Percentiles rank a stretch among this genome's conserved stretches.
phyloP scores from a whole-genome alignment of 2,797 vertebrate genomes.

The Stomatorhinus walkeri region DNA sequence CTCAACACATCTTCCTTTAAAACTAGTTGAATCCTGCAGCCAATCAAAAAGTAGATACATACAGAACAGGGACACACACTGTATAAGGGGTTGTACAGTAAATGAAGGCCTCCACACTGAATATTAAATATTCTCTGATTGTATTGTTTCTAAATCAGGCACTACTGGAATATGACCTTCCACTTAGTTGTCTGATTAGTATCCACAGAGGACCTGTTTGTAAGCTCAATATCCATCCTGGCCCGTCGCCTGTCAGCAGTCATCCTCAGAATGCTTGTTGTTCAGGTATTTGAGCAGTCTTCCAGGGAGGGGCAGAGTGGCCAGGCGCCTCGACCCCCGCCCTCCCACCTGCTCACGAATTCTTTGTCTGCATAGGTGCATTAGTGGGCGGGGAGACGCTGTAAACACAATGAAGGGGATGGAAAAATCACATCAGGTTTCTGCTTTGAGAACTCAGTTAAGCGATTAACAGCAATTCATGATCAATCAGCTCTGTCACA shows the following conservation, averaged over 20 bases:
- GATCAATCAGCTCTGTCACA: background rate
- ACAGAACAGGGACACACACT: no score
- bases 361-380: slow-evolving; percentile 75
- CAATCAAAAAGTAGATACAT: background rate
- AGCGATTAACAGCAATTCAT: background rate
- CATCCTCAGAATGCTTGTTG: slow-evolving; percentile 27
- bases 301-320: slow-evolving; percentile 66
- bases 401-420: slow-evolving; percentile 30
- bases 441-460: background rate
- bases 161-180: background rate
- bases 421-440: background rate
- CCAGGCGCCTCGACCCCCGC: slow-evolving; percentile 52
- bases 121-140: background rate
- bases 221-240: background rate
- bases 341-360: slow-evolving; percentile 61
- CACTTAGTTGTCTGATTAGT: background rate
- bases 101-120: background rate
- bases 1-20: background rate
- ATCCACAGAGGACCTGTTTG: background rate
- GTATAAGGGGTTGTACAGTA: slow-evolving; percentile 2
- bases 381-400: slow-evolving; percentile 74
- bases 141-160: background rate
- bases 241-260: background rate
- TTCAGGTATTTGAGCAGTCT: slow-evolving; percentile 70
- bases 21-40: background rate